phyloP scores from a whole-genome alignment of 2,113 vertebrate genomes.

The Rafetus swinhoei region DNA sequence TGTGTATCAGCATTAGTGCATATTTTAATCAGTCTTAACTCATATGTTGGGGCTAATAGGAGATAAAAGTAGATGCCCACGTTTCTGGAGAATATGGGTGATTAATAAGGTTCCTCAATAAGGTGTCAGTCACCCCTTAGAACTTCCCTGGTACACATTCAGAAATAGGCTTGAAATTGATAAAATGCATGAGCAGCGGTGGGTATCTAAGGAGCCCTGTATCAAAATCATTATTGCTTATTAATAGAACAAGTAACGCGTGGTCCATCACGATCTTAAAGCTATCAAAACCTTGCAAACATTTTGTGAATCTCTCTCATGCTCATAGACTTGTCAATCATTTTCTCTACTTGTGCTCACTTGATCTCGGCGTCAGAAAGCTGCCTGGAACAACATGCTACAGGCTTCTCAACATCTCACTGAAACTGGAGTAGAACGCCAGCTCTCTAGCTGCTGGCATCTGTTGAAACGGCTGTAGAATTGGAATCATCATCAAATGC shows the following conservation, averaged over 20 bases:
- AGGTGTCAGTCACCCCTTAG: neutral
- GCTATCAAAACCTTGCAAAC: neutral
- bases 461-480: constrained; percentile 35
- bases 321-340: neutral
- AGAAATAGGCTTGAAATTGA: neutral
- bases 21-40: neutral
- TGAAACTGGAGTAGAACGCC: constrained; percentile 34
- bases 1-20: neutral
- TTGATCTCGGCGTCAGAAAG: constrained; percentile 43
- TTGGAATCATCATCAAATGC: constrained; percentile 35
- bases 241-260: neutral
- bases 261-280: neutral
- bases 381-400: neutral
- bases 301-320: neutral
- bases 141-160: neutral
- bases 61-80: neutral
- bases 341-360: neutral
- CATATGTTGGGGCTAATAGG: fast-evolving
- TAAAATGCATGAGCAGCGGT: neutral
- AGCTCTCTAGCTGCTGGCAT: constrained; percentile 16
- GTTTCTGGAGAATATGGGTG: neutral
- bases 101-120: neutral
- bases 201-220: neutral
- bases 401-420: neutral
- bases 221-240: neutral